Evolutionary conservation across 1,140 invertebrate species (phyloP).

Genomic region (Nixonia krombeini): DNA sequence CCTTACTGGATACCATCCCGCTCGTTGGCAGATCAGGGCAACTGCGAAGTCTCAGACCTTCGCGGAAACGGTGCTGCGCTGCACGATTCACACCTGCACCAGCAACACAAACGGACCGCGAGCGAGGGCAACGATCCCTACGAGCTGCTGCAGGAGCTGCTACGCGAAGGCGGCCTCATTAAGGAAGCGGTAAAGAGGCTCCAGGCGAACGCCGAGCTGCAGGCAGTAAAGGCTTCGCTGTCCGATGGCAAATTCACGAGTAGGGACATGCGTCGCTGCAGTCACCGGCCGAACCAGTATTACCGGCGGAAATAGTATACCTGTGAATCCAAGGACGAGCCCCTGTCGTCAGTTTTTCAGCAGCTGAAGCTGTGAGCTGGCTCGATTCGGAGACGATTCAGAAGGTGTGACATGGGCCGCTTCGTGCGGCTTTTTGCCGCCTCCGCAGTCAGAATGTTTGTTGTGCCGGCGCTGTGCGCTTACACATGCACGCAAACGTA

Average conservation of each 20-base stretch:
- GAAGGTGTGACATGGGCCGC: neutral
- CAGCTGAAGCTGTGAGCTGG: constrained; percentile 46
- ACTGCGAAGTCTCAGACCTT: constrained; percentile 64
- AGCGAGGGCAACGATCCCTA: constrained; percentile 75
- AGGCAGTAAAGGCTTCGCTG: too few species aligned
- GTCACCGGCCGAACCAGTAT: constrained; percentile 44
- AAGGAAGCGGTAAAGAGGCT: constrained; percentile 80
- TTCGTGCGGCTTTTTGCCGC: neutral
- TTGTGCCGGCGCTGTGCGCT: neutral
- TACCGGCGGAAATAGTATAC: constrained; percentile 57
- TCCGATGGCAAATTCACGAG: constrained; percentile 10
- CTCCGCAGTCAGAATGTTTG: neutral
- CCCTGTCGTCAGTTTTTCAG: constrained; percentile 52
- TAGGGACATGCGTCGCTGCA: constrained; percentile 27
- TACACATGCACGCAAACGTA: neutral
- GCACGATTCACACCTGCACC: constrained; percentile 21
- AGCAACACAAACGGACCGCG: constrained; percentile 50
- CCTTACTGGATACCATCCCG: constrained; percentile 75
- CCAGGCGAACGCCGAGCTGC: constrained; percentile 69
- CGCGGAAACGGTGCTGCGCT: too few species aligned
- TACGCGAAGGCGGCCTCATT: constrained; percentile 78
- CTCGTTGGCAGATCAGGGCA: constrained; percentile 64
- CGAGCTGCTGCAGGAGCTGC: constrained; percentile 76
- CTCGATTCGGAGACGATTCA: too few species aligned
- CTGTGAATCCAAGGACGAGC: constrained; percentile 59